Percentiles rank a stretch among this genome's conserved stretches.
Conservation (phyloP, 2,113 vertebrate genomes). For the Stegastes partitus region DNA sequence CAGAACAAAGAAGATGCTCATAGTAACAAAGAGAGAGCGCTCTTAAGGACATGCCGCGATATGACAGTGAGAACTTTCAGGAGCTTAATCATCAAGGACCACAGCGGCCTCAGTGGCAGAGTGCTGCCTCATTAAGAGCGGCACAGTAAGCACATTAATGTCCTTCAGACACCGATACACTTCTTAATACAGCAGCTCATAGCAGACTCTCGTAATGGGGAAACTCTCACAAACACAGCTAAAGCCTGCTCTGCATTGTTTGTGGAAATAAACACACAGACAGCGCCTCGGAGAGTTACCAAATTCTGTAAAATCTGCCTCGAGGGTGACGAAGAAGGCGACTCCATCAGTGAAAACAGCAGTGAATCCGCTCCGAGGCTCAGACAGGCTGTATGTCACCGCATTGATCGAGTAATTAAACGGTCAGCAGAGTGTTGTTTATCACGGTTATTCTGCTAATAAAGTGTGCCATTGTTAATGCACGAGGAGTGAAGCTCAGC, state of each 20-base stretch:
- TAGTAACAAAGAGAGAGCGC: not conserved
- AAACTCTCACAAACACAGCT: constrained; percentile 21
- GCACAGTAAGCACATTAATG: constrained; percentile 56
- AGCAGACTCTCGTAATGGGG: constrained; percentile 5
- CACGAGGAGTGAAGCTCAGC: not conserved
- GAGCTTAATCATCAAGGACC: constrained; percentile 58
- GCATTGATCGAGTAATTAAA: constrained; percentile 71
- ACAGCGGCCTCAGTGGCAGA: constrained; percentile 49
- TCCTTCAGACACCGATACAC: constrained; percentile 52
- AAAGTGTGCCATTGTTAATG: constrained; percentile 37
- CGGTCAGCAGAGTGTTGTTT: constrained; percentile 33
- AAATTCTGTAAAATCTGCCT: not conserved
- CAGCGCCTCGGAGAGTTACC: constrained; percentile 1
- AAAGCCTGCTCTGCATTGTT: constrained; percentile 11
- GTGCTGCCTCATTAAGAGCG: constrained; percentile 63
- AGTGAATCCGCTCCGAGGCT: constrained; percentile 13
- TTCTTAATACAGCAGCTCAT: constrained; percentile 25
- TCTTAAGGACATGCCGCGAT: constrained; percentile 14
- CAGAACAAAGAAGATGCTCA: constrained; percentile 2
- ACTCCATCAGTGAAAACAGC: not conserved
- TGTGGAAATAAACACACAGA: constrained; percentile 25
- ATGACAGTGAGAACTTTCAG: constrained; percentile 35
- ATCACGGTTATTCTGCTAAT: constrained; percentile 48
- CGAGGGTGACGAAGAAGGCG: not conserved
- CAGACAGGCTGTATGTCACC: constrained; percentile 49